A percentile compares a stretch with the other conserved stretches of the same genome.
Evolutionary conservation across 2,113 vertebrate species (phyloP).

Genomic region (Peromyscus polionotus): DNA sequence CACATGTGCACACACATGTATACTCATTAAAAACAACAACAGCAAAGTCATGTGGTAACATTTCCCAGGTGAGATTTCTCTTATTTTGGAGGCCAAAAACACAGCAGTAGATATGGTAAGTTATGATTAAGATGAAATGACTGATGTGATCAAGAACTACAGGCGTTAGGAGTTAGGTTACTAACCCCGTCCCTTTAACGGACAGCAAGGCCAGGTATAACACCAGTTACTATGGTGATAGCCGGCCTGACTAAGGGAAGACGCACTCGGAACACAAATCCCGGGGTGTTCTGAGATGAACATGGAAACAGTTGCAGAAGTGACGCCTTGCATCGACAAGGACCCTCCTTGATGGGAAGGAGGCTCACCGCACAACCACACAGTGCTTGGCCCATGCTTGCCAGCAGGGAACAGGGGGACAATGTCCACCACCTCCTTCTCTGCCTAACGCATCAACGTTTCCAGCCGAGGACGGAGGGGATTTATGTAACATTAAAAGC

Average conservation of each 20-base stretch:
- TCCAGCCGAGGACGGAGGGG: not conserved
- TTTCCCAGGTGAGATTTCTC: not conserved
- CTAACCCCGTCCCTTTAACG: not conserved
- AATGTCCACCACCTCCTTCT: not conserved
- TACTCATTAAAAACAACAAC: not conserved
- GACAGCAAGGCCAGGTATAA: not conserved
- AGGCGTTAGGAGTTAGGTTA: not conserved
- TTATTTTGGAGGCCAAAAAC: not conserved
- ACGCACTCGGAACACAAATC: not conserved
- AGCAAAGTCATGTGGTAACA: not conserved
- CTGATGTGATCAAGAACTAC: not conserved
- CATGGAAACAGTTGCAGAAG: not conserved
- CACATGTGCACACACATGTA: not conserved
- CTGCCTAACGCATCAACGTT: not conserved
- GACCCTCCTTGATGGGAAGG: not conserved
- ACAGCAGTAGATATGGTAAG: not conserved
- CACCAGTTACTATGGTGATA: not conserved
- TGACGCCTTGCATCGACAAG: accelerated
- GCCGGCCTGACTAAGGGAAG: not conserved
- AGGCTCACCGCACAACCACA: not conserved
- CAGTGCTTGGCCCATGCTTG: accelerated
- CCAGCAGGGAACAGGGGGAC: not conserved
- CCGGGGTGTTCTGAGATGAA: not conserved
- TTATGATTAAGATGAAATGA: not conserved
- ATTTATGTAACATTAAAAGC: not conserved